Evolutionary conservation across 2,113 vertebrate species (phyloP), one percentile per base, ranked within the genome.

Genomic region (Haemorhous mexicanus): DNA sequence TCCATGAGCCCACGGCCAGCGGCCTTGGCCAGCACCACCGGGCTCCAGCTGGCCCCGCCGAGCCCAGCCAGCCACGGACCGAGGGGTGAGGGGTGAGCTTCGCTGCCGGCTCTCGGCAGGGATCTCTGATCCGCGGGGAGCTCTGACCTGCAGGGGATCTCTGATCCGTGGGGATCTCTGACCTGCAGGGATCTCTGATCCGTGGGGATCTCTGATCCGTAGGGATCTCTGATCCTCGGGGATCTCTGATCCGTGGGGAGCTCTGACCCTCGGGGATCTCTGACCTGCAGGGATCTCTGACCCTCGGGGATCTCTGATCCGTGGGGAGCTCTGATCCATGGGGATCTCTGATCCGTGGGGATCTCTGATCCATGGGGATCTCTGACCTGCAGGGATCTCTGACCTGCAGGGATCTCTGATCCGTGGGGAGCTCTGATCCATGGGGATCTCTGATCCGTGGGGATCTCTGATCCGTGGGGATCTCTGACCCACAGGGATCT

Each of bases 361-460:
- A n/a, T n/a, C n/a, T n/a, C n/a, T n/a, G n/a, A n/a, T n/a, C n/a
- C n/a, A n/a, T n/a, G n/a, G n/a, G n/a, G n/a, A n/a, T n/a, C n/a
- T n/a, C n/a, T n/a, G n/a, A n/a, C n/a, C n/a, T n/a, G n/a, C n/a
- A n/a, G n/a, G n/a, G n/a, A n/a, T n/a, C n/a, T n/a, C n/a, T n/a
- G n/a, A 26, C 21, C 19, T 4, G 0, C 6, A 3, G 1, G 2
- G 28, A 14, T 43, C 39, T 1, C 14, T 70, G 49, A 53, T 21
- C 35, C 14, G 0, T 1, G 4, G 5, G 3, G 11, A 4, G 5
- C 24, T 4, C 50, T 30, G 1, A 2, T 1, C 39, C 0, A 0
- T 0, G 3, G 9, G 3, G 69, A 20, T 33, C 50, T 4, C 5
- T 73, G 30, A 73, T 3, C 22, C 0, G 0, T 5, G 9, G 0